Percentiles rank a stretch among this genome's conserved stretches.
phyloP scores from a whole-genome alignment of 2,888 invertebrate species.

The Physocephala rufipes region DNA sequence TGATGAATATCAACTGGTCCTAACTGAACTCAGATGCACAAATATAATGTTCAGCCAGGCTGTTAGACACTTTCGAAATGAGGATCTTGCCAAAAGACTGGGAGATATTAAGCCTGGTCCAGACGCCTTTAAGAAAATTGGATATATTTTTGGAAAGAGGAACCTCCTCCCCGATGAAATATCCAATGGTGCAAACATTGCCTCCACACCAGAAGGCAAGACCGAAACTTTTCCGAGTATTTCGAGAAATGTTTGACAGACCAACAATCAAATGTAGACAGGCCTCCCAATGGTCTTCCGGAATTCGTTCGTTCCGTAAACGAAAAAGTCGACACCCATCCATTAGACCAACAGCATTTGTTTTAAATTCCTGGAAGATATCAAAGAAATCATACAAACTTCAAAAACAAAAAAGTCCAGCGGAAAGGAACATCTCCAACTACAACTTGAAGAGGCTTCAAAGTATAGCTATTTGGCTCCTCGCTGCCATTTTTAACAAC shows the following conservation, averaged over 20 bases:
- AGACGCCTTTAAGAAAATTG: not conserved
- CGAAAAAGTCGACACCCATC: too few species aligned
- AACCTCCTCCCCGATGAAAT: not conserved
- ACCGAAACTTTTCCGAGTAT: not conserved
- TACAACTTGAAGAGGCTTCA: not conserved
- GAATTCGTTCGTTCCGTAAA: not conserved
- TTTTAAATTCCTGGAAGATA: not conserved
- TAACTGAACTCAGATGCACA: not conserved
- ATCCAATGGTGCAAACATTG: not conserved
- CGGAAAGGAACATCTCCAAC: slow-evolving; percentile 2
- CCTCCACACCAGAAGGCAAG: not conserved
- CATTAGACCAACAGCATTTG: not conserved
- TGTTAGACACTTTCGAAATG: not conserved
- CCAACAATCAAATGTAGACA: too few species aligned
- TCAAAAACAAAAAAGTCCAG: not conserved
- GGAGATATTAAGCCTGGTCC: slow-evolving; percentile 7
- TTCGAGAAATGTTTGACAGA: slow-evolving; percentile 7
- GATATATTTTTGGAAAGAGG: not conserved
- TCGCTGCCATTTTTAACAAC: too few species aligned
- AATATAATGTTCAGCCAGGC: slow-evolving; percentile 1
- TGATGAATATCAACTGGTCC: not conserved
- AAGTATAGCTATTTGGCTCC: not conserved
- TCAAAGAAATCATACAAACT: not conserved
- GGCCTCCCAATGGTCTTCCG: not conserved
- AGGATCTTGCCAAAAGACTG: slow-evolving; percentile 1